Conservation (phyloP, 2,888 invertebrate genomes). For the Aquatica leii region DNA sequence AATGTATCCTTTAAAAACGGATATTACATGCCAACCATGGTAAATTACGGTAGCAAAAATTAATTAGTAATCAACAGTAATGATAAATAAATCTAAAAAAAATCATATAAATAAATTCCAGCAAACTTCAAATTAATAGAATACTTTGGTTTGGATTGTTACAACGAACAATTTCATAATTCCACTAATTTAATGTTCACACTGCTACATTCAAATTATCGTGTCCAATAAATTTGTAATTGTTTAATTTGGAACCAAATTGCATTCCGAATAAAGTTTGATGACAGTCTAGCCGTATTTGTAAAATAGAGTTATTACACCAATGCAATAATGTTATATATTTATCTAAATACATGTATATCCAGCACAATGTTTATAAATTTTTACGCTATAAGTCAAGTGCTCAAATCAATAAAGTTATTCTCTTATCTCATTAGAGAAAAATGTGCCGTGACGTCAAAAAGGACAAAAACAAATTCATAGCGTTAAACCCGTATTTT, state of each 20-base stretch:
- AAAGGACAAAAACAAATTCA: too few relatives aligned
- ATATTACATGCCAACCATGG: background rate
- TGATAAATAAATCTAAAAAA: background rate
- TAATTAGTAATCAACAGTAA: background rate
- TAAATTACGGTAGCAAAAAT: background rate
- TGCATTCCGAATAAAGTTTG: background rate
- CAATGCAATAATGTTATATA: too few relatives aligned
- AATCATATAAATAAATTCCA: background rate
- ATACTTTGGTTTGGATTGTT: background rate
- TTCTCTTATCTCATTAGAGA: too few relatives aligned
- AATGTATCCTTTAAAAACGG: too few relatives aligned
- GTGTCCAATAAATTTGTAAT: conserved; percentile 6
- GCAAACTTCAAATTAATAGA: background rate
- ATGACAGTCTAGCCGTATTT: too few relatives aligned
- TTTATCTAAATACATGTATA: too few relatives aligned
- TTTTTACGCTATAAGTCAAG: too few relatives aligned
- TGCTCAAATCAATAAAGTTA: too few relatives aligned
- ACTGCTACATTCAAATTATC: background rate
- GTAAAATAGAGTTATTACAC: too few relatives aligned
- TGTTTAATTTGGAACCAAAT: background rate
- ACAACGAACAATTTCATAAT: background rate
- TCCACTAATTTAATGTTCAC: too few relatives aligned
- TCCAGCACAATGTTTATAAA: too few relatives aligned
- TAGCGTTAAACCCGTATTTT: background rate
- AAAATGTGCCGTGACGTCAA: too few relatives aligned